Base-by-base conservation (phyloP, 2,113 vertebrate genomes). In the Bujurquina vittata region DNA sequence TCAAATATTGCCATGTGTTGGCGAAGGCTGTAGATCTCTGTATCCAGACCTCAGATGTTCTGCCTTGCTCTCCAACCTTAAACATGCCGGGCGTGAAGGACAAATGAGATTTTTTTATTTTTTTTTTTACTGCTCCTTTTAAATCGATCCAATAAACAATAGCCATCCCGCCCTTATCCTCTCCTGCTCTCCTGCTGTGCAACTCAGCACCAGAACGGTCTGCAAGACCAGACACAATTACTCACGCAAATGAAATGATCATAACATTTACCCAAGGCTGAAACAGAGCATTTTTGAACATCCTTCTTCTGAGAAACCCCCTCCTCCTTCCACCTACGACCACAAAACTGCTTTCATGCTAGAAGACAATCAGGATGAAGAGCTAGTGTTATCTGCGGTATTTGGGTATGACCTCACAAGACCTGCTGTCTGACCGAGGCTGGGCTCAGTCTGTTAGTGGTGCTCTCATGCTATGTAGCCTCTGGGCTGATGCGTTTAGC, bases 241-340 rank as follows among this genome's bases (percentile, higher is more conserved):
- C 83, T 94, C 92, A 93, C 73, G 76, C 87, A 93, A 89, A 90
- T 90, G 57, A 94, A 94, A 93, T 92, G 86, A 88, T 90, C 90
- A 91, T 84, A 94, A 91, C 88, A 89, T 94, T 95, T 88, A 86
- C 87, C 84, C 75, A 90, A 85, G 62, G 77, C 69, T 56, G 69
- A 80, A 93, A 75, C 80, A 62, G 55, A 85, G 72, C 69, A 72
- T 90, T 89, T 85, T 37, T 77, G 9, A 84, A 31, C 55, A 85
- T 55, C 29, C 84, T 17, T 73, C 52, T 84, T 84, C 58, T 73
- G 46, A 84, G 85, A 87, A 79, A 20, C 55, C 58, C 11, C 67
- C 18, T 49, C 52, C 65, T 49, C 12, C 20, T 69, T 84, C 83
- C 69, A 88, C 86, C 72, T 87, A 65, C 52, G 17, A 54, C 83